Conservation (phyloP, 2,888 invertebrate species). For the Mythimna albipuncta region DNA sequence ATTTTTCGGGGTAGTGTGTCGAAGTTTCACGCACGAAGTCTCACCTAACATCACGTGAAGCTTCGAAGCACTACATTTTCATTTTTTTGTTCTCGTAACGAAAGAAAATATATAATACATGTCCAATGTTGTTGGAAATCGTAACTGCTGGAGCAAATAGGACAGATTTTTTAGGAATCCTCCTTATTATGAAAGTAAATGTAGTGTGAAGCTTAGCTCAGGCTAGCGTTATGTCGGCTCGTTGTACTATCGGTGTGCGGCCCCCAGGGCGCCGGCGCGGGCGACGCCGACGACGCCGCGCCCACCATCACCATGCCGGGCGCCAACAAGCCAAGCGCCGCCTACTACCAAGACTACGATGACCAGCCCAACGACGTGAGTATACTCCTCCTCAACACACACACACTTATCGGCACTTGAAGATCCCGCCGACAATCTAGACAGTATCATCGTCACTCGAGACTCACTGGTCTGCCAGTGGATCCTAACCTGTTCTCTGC, state of each 20-base stretch:
- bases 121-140: not conserved
- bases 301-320: slow-evolving; percentile 85
- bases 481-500: too few species aligned
- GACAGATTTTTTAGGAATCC: too few species aligned
- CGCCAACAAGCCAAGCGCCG: slow-evolving; percentile 59
- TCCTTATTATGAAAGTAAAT: not conserved
- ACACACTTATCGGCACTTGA: not conserved
- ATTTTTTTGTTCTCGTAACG: too few species aligned
- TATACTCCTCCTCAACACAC: slow-evolving; percentile 7
- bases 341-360: slow-evolving; percentile 71
- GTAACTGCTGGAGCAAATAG: not conserved
- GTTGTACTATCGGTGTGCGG: slow-evolving; percentile 26
- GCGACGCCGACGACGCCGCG: slow-evolving; percentile 43
- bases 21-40: too few species aligned
- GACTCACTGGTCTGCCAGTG: too few species aligned
- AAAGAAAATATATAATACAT: too few species aligned
- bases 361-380: slow-evolving; percentile 73
- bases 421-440: too few species aligned
- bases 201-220: not conserved
- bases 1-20: too few species aligned
- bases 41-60: too few species aligned
- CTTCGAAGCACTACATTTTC: too few species aligned
- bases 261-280: slow-evolving; percentile 14
- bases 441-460: not conserved
- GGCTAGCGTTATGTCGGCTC: slow-evolving; percentile 1